These are phyloP conservation scores for Doryteuthis pealeii DNA, from an alignment of 1,140 invertebrate species.

Conservation along the genomic window DNA sequence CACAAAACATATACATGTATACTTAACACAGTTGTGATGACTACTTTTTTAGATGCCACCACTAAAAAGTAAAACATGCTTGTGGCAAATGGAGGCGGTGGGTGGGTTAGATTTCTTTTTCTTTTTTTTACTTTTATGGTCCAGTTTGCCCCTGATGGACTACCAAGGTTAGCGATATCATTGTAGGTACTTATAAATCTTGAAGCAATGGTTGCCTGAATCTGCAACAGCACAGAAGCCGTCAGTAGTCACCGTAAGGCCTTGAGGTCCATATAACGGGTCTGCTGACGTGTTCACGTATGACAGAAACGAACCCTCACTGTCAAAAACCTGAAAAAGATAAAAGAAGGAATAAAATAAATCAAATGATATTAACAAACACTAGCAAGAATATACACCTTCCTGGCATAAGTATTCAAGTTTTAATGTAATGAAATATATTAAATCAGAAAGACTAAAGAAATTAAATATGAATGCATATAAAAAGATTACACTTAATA, in stretches of 20 bases:
- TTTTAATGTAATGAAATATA: too few species aligned
- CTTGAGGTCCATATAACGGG: constrained; percentile 67
- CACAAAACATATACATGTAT: neutral
- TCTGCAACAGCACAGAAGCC: constrained; percentile 66
- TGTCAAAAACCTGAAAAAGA: constrained; percentile 64
- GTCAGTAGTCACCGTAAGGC: constrained; percentile 62
- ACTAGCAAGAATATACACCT: too few species aligned
- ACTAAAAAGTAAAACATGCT: neutral
- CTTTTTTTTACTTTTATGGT: neutral
- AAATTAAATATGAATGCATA: too few species aligned
- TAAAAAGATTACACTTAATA: too few species aligned
- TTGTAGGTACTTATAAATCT: constrained; percentile 65
- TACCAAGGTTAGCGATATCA: constrained; percentile 22
- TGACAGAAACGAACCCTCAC: constrained; percentile 64
- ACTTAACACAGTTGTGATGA: neutral
- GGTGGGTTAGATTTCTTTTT: neutral
- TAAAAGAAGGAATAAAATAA: neutral
- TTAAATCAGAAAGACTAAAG: too few species aligned
- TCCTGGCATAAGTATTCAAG: too few species aligned
- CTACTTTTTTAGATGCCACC: neutral
- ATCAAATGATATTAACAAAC: too few species aligned
- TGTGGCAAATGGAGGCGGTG: neutral
- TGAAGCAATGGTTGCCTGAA: constrained; percentile 68
- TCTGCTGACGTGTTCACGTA: constrained; percentile 65
- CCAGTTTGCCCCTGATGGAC: neutral